phyloP scores from a whole-genome alignment of 1,140 invertebrate genomes.

The Drosophila tsacasi region DNA sequence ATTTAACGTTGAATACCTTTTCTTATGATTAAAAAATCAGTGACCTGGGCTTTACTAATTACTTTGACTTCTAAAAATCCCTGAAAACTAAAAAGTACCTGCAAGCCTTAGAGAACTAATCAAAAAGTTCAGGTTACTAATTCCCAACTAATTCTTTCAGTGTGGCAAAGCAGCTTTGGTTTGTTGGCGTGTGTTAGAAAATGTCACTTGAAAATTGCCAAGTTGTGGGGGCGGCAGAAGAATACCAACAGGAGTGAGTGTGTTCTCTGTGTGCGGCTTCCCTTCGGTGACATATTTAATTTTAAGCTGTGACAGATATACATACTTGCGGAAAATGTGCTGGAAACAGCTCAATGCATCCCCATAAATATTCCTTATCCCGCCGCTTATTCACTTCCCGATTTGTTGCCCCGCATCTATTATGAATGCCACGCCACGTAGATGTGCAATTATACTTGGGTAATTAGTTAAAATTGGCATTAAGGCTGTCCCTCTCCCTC shows the following conservation, averaged over 20 bases:
- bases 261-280: neutral
- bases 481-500: constrained; percentile 21
- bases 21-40: neutral
- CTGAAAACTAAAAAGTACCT: neutral
- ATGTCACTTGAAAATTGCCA: constrained; percentile 79
- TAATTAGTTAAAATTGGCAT: constrained; percentile 73
- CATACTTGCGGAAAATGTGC: constrained; percentile 28
- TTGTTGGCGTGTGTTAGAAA: constrained; percentile 58
- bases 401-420: constrained; percentile 16
- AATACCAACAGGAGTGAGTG: constrained; percentile 14
- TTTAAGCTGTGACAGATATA: constrained; percentile 47
- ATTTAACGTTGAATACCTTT: neutral
- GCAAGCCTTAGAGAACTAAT: neutral
- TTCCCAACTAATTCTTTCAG: neutral
- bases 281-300: constrained; percentile 46
- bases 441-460: constrained; percentile 60
- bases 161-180: constrained; percentile 38
- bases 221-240: constrained; percentile 32
- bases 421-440: constrained; percentile 5
- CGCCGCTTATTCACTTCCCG: constrained; percentile 1
- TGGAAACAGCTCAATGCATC: constrained; percentile 23
- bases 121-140: too few relatives aligned
- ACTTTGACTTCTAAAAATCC: neutral
- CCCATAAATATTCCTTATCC: constrained; percentile 7
- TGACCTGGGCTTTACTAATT: too few relatives aligned